A percentile compares a stretch with the other conserved stretches of the same genome.
Conservation (phyloP, 1,140 invertebrate genomes). For the Brachionus asplanchnoidis region DNA sequence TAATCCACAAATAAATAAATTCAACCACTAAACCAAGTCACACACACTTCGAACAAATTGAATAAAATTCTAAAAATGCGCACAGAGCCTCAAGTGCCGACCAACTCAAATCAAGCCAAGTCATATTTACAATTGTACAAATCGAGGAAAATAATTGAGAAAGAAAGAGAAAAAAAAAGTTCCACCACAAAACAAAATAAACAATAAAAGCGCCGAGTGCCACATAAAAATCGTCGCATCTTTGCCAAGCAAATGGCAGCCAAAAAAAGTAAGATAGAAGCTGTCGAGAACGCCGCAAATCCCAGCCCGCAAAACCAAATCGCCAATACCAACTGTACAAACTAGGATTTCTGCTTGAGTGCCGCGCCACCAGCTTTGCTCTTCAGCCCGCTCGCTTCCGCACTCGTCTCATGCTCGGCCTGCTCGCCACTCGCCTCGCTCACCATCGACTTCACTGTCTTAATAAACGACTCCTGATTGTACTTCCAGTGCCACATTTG, state of each 20-base stretch:
- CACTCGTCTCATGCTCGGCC: background rate
- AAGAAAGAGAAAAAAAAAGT: background rate
- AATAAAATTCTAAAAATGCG: background rate
- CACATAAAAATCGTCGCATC: background rate
- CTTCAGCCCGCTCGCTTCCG: background rate
- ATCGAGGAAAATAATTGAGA: background rate
- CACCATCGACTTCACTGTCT: background rate
- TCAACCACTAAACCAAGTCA: background rate
- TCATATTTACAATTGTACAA: background rate
- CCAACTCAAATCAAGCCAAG: background rate
- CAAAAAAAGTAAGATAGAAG: background rate
- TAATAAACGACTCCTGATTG: background rate
- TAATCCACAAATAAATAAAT: background rate
- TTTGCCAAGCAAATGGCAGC: background rate
- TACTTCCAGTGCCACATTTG: constrained; percentile 1
- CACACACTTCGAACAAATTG: background rate
- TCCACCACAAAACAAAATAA: constrained; percentile 1
- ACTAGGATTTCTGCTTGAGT: background rate
- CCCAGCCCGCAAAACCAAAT: background rate
- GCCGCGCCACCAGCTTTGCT: background rate
- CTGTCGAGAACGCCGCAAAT: background rate
- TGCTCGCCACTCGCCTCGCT: background rate
- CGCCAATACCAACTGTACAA: background rate
- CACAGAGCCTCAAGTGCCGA: background rate
- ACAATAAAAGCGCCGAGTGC: background rate